Percentiles rank a stretch among this genome's conserved stretches.
Evolutionary conservation across 2,888 invertebrate genomes (phyloP).

Genomic region (Philhelius pedissequus): DNA sequence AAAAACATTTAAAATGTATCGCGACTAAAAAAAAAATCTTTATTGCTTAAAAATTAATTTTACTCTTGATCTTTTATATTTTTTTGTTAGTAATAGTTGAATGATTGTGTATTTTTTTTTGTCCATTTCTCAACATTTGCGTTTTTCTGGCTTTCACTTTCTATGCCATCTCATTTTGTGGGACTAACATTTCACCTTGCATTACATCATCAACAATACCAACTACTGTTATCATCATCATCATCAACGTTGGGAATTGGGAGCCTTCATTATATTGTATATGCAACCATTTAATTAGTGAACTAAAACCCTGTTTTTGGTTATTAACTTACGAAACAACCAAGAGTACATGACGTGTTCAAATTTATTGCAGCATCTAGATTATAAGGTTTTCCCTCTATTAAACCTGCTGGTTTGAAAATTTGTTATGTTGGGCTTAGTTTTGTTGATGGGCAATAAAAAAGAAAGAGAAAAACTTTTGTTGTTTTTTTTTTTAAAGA

Average conservation of each 20-base stretch:
- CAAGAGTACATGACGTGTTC: background rate
- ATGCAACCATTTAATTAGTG: slow-evolving; percentile 24
- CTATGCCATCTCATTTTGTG: background rate
- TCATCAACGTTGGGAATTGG: background rate
- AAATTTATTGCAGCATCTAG: slow-evolving; percentile 1
- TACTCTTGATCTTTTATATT: background rate
- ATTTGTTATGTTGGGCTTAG: background rate
- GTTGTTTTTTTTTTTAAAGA: no score
- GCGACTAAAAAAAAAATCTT: no score
- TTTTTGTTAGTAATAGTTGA: background rate
- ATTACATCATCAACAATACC: background rate
- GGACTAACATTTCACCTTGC: slow-evolving; percentile 8
- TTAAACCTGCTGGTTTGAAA: background rate
- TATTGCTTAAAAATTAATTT: no score
- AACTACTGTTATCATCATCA: background rate
- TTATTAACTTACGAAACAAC: slow-evolving; percentile 32
- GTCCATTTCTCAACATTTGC: background rate
- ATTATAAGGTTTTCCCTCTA: background rate
- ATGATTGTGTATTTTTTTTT: background rate
- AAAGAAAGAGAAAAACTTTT: background rate
- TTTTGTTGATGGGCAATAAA: background rate
- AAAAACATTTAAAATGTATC: no score
- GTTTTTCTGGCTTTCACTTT: background rate
- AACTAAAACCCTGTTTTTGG: slow-evolving; percentile 25
- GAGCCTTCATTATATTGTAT: background rate